Conservation (phyloP, 2,113 vertebrate species). For the Gobius niger region DNA sequence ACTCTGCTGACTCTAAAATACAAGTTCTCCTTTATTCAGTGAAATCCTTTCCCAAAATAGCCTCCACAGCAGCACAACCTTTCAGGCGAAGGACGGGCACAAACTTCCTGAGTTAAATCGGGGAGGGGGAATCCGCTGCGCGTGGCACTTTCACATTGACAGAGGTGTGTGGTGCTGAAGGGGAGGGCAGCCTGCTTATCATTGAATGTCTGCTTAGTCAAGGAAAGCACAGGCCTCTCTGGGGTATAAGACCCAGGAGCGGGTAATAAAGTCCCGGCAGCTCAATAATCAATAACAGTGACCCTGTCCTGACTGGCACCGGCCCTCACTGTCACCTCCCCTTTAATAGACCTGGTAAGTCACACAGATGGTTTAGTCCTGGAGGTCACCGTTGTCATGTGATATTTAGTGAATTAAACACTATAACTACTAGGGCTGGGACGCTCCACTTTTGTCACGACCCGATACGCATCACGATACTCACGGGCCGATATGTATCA, state of each 20-base stretch:
- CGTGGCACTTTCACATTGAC: slow-evolving; percentile 53
- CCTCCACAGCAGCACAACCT: slow-evolving; percentile 43
- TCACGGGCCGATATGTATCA: too few species aligned
- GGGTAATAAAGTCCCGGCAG: slow-evolving; percentile 70
- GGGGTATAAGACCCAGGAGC: slow-evolving; percentile 52
- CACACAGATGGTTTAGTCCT: not conserved
- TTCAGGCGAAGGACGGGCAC: slow-evolving; percentile 59
- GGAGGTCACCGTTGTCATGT: slow-evolving; percentile 12
- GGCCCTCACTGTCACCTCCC: slow-evolving; percentile 16
- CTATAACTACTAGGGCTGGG: too few species aligned
- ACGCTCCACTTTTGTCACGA: too few species aligned
- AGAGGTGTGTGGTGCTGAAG: slow-evolving; percentile 4
- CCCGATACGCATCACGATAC: too few species aligned
- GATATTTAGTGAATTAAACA: too few species aligned
- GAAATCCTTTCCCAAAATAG: slow-evolving; percentile 58
- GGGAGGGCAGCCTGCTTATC: slow-evolving; percentile 45
- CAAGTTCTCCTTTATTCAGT: slow-evolving; percentile 55
- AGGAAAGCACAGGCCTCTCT: slow-evolving; percentile 57
- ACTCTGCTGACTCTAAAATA: slow-evolving; percentile 44
- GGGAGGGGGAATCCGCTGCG: slow-evolving; percentile 57
- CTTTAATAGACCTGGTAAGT: slow-evolving; percentile 6
- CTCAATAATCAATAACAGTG: slow-evolving; percentile 63
- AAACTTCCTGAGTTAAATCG: slow-evolving; percentile 52
- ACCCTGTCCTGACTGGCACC: slow-evolving; percentile 42
- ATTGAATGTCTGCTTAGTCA: slow-evolving; percentile 76